Base-by-base conservation (phyloP, 2,888 invertebrate genomes). In the Habrosyne pyritoides region DNA sequence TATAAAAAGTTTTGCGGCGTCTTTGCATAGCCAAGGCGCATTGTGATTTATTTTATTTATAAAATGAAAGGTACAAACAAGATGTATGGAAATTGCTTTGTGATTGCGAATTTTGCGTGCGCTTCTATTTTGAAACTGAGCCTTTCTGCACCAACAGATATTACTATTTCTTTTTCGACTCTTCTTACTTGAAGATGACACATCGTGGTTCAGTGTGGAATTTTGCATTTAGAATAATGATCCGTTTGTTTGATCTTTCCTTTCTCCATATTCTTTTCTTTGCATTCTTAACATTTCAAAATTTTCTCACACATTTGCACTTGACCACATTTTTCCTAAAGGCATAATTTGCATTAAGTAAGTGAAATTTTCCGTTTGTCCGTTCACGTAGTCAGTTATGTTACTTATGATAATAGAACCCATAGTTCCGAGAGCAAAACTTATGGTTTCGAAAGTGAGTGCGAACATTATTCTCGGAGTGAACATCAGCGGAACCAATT, bases 401-500 rank as follows among this genome's bases (percentile, higher is more conserved):
- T 28, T 18, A 28, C 26, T 14, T 18, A 26, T 18, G 30, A 50
- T 28, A 50, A 74, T 71, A 66, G 74, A 60, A 70, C 71, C 73
- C 12, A 50, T 50, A 73, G 80, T 82, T 81, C 81, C 73, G 87
- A 90, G 85, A 89, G 86, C 78, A 86, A 87, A 83, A 84, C 82
- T 80, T 81, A 79, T 86, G 84, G 84, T 86, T 86, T 85, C 78
- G 89, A 89, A 88, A 91, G 90, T 78, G 87, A 91, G 79, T 73
- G 77, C 73, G 65, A 66, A 71, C 63, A 75, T 68, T 61, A 62
- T 64, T 59, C 61, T 61, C 63, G 58, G 67, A 70, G 60, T 28
- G 50, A 26, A 50, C 50, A 50, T 50, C 28, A 50, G 28, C 50
- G 30, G 30, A 50, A 50, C 50, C 50, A 50, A 30, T 50, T 30